Percentiles rank a stretch among this genome's conserved stretches.
phyloP scores from a whole-genome alignment of 2,888 invertebrate species.

The Nesidiocoris tenuis region DNA sequence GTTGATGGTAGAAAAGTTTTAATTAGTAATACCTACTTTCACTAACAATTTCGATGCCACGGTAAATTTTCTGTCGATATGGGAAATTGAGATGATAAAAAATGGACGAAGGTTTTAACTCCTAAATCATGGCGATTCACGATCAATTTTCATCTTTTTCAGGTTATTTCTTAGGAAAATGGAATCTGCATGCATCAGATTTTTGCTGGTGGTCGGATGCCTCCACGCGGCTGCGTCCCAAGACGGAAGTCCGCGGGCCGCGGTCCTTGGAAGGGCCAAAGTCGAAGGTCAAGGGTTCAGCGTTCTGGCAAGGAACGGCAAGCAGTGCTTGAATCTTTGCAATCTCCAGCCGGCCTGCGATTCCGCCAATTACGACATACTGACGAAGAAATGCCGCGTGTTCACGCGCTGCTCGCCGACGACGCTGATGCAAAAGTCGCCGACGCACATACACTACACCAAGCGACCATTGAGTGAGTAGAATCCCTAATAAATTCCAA shows the following conservation, averaged over 20 bases:
- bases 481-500: background rate
- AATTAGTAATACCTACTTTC: too few relatives aligned
- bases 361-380: constrained; percentile 47
- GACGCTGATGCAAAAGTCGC: constrained; percentile 38
- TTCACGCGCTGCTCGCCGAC: constrained; percentile 47
- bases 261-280: constrained; percentile 40
- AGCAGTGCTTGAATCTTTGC: constrained; percentile 44
- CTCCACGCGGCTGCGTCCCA: background rate
- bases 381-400: constrained; percentile 47
- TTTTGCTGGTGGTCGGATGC: background rate
- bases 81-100: too few relatives aligned
- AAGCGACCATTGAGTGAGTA: constrained; percentile 48
- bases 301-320: constrained; percentile 32
- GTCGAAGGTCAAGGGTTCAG: constrained; percentile 44
- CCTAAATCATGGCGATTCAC: too few relatives aligned
- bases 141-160: too few relatives aligned
- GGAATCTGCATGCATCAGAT: too few relatives aligned
- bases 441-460: constrained; percentile 46
- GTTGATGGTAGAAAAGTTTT: too few relatives aligned
- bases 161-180: too few relatives aligned
- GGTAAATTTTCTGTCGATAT: too few relatives aligned
- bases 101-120: too few relatives aligned
- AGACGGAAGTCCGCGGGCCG: constrained; percentile 9
- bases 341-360: constrained; percentile 47
- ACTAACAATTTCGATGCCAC: too few relatives aligned